phyloP scores from a whole-genome alignment of 92 coral and sea anemone species.

The Virgularia gustaviana region DNA sequence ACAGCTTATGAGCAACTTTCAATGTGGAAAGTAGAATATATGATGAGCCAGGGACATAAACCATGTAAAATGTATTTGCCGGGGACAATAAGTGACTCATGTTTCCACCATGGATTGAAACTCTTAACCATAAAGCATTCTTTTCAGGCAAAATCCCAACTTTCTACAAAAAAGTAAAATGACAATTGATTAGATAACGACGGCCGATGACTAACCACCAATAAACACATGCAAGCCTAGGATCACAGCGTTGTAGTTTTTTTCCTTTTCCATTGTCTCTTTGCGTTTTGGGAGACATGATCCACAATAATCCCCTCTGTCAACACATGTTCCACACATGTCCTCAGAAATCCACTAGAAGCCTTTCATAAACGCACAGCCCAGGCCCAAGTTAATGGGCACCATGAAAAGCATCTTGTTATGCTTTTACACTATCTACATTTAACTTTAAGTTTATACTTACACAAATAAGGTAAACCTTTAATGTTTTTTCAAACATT shows the following conservation, averaged over 20 bases:
- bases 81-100: slow-evolving; percentile 29
- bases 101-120: slow-evolving; percentile 51
- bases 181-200: neutral
- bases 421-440: neutral
- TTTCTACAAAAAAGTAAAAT: slow-evolving; percentile 42
- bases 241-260: no score
- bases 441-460: neutral
- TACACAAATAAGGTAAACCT: slow-evolving; percentile 24
- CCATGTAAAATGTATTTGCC: slow-evolving; percentile 56
- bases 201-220: no score
- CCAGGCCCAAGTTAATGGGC: neutral
- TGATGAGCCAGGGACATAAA: slow-evolving; percentile 74
- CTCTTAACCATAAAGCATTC: slow-evolving; percentile 64
- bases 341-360: no score
- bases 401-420: no score
- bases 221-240: no score
- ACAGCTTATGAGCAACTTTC: slow-evolving; percentile 69
- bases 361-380: no score
- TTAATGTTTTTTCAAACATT: slow-evolving; percentile 1
- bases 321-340: no score
- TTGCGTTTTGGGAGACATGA: no score
- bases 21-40: slow-evolving; percentile 64
- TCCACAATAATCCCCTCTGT: no score
- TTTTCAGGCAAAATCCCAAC: slow-evolving; percentile 65
- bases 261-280: no score